These are phyloP conservation scores for Ammodytes dubius DNA, from an alignment of 2,113 vertebrate genomes.

Conservation along the genomic window DNA sequence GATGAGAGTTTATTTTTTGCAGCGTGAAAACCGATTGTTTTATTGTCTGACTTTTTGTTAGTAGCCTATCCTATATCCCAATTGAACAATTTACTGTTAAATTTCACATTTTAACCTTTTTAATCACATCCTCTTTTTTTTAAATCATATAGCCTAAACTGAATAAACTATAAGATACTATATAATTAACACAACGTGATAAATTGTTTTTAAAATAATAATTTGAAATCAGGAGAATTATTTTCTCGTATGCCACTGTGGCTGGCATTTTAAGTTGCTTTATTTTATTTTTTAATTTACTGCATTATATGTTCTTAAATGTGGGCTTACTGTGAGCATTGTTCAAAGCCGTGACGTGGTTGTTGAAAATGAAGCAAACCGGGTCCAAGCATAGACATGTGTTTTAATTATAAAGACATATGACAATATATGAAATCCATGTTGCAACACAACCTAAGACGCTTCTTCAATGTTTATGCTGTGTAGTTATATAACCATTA, in stretches of 20 bases:
- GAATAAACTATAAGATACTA: background rate
- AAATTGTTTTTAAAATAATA: background rate
- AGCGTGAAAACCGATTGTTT: slow-evolving; percentile 1
- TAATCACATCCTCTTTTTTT: background rate
- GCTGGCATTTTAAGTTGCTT: background rate
- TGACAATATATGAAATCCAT: slow-evolving; percentile 90
- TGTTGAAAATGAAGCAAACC: slow-evolving; percentile 67
- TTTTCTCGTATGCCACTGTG: background rate
- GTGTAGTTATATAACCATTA: slow-evolving; percentile 64
- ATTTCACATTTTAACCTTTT: background rate
- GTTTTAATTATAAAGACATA: slow-evolving; percentile 96
- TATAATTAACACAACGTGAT: background rate
- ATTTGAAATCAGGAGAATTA: background rate
- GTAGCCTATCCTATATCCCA: too few species aligned
- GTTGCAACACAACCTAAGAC: slow-evolving; percentile 84
- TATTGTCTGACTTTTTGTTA: background rate
- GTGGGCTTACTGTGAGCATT: background rate
- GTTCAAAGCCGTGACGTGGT: background rate
- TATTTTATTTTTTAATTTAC: too few species aligned
- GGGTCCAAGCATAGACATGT: slow-evolving; percentile 84
- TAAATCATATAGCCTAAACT: too few species aligned
- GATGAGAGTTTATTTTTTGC: slow-evolving; percentile 21
- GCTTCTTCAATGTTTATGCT: slow-evolving; percentile 71
- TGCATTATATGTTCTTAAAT: background rate
- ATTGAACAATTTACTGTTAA: background rate